phyloP scores from a whole-genome alignment of 1,140 invertebrate species.

The Drosophila ambigua region DNA sequence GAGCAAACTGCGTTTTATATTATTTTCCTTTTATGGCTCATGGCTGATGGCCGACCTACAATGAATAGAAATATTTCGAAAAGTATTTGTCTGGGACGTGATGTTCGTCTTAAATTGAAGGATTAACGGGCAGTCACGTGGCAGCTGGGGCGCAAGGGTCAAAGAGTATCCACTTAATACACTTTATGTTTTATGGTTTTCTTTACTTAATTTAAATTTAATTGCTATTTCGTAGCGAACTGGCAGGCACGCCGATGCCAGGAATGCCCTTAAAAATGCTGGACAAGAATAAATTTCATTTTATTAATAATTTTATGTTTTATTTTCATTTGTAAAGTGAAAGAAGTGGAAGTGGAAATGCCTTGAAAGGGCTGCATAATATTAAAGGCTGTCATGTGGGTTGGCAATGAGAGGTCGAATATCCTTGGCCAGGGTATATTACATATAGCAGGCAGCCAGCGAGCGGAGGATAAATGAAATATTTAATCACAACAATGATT shows the following conservation, averaged over 20 bases:
- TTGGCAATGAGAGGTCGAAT: too few relatives aligned
- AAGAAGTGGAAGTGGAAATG: background rate
- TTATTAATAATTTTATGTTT: background rate
- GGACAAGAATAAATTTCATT: background rate
- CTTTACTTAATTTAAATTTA: slow-evolving; percentile 29
- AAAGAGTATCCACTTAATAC: slow-evolving; percentile 50
- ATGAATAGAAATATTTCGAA: slow-evolving; percentile 55
- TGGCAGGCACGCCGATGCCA: too few relatives aligned
- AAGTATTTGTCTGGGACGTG: slow-evolving; percentile 69
- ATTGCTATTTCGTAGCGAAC: slow-evolving; percentile 13
- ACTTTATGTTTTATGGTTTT: slow-evolving; percentile 23
- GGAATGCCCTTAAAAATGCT: background rate
- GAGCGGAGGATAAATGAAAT: slow-evolving; percentile 27
- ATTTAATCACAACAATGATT: slow-evolving; percentile 32
- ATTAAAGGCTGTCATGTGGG: too few relatives aligned
- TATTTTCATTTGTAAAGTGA: background rate
- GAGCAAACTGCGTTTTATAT: slow-evolving; percentile 49
- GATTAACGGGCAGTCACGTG: slow-evolving; percentile 59
- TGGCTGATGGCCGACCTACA: slow-evolving; percentile 20
- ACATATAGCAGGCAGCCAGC: background rate
- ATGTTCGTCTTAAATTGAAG: slow-evolving; percentile 69
- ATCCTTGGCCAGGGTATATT: background rate
- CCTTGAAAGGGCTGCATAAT: too few relatives aligned
- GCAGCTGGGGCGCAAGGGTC: slow-evolving; percentile 19
- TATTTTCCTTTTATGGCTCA: slow-evolving; percentile 48